A percentile compares a stretch with the other conserved stretches of the same genome.
phyloP scores from a whole-genome alignment of 2,797 vertebrate genomes.

The Momotus momota region DNA sequence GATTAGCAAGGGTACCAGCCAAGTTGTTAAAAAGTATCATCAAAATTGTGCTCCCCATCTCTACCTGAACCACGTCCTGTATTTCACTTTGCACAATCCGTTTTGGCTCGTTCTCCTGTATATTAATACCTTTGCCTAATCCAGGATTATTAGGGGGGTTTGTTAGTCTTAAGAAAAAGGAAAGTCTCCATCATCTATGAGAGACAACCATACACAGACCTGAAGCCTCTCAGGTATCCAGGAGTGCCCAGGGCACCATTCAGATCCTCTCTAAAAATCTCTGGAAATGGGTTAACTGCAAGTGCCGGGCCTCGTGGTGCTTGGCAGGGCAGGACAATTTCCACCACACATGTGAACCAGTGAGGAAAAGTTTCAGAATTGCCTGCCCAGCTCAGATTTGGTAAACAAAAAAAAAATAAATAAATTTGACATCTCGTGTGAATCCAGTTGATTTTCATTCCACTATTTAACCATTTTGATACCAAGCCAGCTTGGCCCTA shows the following conservation, averaged over 20 bases:
- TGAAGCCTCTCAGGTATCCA: neutral
- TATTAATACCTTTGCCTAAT: neutral
- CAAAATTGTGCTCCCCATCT: neutral
- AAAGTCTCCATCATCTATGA: neutral
- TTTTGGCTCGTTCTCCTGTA: neutral
- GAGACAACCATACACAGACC: neutral
- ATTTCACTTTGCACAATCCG: neutral
- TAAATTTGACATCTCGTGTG: neutral
- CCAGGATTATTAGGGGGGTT: neutral
- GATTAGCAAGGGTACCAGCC: neutral
- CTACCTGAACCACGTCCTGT: neutral
- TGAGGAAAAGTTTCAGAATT: neutral
- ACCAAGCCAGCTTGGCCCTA: constrained; percentile 63
- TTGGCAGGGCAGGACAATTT: neutral
- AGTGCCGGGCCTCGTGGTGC: fast-evolving
- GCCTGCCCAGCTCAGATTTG: neutral
- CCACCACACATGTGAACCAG: neutral
- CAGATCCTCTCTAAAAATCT: neutral
- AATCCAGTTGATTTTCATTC: constrained; percentile 43
- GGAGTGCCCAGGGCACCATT: neutral
- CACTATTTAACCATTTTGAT: constrained; percentile 38
- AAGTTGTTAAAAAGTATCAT: neutral
- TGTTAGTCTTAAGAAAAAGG: neutral
- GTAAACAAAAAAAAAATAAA: neutral
- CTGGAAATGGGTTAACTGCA: neutral